A percentile compares a stretch with the other conserved stretches of the same genome.
These are phyloP conservation scores for Mungos mungo DNA, from an alignment of 2,113 vertebrate species.

Conservation along the genomic window DNA sequence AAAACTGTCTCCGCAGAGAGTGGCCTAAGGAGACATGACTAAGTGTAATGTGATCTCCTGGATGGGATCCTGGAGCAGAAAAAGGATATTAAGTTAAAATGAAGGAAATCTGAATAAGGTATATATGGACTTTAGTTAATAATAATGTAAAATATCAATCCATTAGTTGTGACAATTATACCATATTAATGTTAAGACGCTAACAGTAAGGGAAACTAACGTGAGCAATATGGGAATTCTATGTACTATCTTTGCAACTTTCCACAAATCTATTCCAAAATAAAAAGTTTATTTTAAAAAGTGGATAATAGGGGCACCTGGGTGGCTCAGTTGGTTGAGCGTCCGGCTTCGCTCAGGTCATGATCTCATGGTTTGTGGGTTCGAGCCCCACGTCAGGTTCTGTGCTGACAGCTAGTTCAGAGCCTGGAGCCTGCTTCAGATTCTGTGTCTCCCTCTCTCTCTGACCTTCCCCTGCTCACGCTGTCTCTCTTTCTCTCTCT, in stretches of 20 bases:
- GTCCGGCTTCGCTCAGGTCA: no score
- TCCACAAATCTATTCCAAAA: not conserved
- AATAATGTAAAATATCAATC: not conserved
- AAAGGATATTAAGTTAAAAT: not conserved
- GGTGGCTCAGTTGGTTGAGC: not conserved
- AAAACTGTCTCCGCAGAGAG: not conserved
- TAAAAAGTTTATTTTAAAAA: not conserved
- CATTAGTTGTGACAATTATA: not conserved
- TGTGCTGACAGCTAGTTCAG: no score
- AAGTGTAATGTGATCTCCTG: not conserved
- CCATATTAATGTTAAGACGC: not conserved
- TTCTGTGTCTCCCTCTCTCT: no score
- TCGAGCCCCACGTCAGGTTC: no score
- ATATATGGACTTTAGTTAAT: not conserved
- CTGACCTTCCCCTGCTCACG: no score
- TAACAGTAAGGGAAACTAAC: not conserved
- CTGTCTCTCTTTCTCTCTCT: no score
- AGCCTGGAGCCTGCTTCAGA: no score
- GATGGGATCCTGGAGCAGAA: not conserved
- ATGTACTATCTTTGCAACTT: not conserved
- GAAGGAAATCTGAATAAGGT: not conserved
- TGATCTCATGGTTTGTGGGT: no score
- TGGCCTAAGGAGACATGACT: not conserved
- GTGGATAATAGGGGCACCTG: not conserved
- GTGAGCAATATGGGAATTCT: not conserved